phyloP scores from a whole-genome alignment of 1,140 invertebrate species.

The Danaus plexippus region DNA sequence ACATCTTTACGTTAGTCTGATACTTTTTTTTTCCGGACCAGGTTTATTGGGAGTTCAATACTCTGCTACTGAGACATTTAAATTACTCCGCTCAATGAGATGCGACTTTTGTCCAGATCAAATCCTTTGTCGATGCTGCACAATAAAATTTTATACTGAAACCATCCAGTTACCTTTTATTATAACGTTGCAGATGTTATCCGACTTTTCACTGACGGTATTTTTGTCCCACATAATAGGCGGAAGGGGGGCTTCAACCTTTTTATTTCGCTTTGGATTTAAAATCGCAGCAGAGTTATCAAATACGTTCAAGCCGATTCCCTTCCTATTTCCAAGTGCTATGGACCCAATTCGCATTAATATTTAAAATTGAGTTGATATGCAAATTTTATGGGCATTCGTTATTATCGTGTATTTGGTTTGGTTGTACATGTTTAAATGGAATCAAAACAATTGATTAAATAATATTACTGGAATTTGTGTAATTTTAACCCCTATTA shows the following conservation, averaged over 20 bases:
- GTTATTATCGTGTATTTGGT: neutral
- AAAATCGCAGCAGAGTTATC: constrained; percentile 35
- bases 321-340: constrained; percentile 18
- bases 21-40: too few species aligned
- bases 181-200: constrained; percentile 65
- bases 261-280: constrained; percentile 63
- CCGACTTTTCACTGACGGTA: constrained; percentile 53
- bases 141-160: constrained; percentile 68
- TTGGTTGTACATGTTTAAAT: neutral
- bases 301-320: constrained; percentile 27
- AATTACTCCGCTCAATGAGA: constrained; percentile 15
- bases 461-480: neutral
- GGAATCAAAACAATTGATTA: constrained; percentile 1
- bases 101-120: constrained; percentile 20
- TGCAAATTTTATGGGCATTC: constrained; percentile 18
- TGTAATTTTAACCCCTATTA: too few species aligned
- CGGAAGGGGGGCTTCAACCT: constrained; percentile 31
- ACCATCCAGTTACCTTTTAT: constrained; percentile 67
- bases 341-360: constrained; percentile 17
- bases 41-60: too few species aligned
- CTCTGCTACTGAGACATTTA: neutral
- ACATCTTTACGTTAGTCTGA: too few species aligned
- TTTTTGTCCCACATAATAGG: constrained; percentile 58
- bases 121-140: constrained; percentile 52
- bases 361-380: constrained; percentile 20